A percentile compares a stretch with the other conserved stretches of the same genome.
Conservation (phyloP, 2,888 invertebrate genomes). For the Lasioglossum malachurum region DNA sequence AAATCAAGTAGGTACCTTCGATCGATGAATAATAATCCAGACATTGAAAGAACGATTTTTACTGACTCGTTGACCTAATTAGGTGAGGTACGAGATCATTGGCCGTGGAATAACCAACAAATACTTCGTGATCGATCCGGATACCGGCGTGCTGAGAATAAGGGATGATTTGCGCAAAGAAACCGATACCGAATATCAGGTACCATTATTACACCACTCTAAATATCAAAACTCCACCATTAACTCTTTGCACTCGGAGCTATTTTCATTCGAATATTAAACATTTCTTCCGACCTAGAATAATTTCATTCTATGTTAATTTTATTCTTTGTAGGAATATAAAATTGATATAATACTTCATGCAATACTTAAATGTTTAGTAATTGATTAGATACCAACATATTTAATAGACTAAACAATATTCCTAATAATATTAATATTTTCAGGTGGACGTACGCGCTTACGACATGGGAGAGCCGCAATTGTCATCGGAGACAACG, state of each 20-base stretch:
- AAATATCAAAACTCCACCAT: neutral
- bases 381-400: no score
- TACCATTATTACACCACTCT: slow-evolving; percentile 76
- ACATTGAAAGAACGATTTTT: neutral
- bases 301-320: no score
- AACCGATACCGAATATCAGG: slow-evolving; percentile 94
- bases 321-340: no score
- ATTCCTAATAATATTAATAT: neutral
- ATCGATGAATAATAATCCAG: neutral
- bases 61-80: neutral
- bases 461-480: slow-evolving; percentile 94
- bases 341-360: no score
- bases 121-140: slow-evolving; percentile 95
- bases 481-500: slow-evolving; percentile 92
- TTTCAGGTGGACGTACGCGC: slow-evolving; percentile 92
- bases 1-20: slow-evolving; percentile 87
- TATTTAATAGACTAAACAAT: no score
- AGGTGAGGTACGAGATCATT: slow-evolving; percentile 91
- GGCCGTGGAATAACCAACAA: slow-evolving; percentile 93
- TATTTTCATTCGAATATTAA: no score
- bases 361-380: no score
- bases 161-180: slow-evolving; percentile 94
- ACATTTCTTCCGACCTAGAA: no score
- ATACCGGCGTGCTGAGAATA: slow-evolving; percentile 92
- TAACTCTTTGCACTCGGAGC: neutral